These are phyloP conservation scores for Sepioteuthis lessoniana DNA, from an alignment of 2,888 invertebrate genomes.

Conservation along the genomic window DNA sequence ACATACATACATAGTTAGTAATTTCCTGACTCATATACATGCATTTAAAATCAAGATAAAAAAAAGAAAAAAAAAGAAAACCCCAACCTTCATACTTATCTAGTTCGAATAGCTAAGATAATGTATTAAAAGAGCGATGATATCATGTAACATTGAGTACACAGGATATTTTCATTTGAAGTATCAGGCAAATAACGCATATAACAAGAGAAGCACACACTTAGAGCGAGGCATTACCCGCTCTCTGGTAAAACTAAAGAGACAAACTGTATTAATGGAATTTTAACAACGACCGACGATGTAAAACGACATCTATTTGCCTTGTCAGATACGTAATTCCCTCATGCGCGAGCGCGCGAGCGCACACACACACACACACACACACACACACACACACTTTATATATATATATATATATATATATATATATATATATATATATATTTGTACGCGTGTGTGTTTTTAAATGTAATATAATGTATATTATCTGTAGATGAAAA, in stretches of 20 bases:
- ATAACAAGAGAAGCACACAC: background rate
- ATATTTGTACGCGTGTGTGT: background rate
- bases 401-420: no score
- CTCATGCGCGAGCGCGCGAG: no score
- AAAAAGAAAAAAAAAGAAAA: background rate
- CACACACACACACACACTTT: background rate
- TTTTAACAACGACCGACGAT: constrained; percentile 4
- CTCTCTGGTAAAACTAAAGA: constrained; percentile 13
- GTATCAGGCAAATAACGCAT: background rate
- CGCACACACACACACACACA: background rate
- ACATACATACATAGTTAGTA: background rate
- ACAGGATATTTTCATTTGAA: background rate
- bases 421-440: background rate
- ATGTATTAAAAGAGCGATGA: background rate
- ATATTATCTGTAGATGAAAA: background rate
- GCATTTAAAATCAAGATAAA: background rate
- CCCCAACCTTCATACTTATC: background rate
- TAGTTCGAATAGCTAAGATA: constrained; percentile 20
- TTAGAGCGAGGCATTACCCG: constrained; percentile 9
- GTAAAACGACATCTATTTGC: background rate
- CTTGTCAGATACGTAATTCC: background rate
- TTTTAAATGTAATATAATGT: constrained; percentile 16
- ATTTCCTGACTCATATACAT: background rate
- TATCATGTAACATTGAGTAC: background rate
- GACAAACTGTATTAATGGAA: constrained; percentile 4